Evolutionary conservation across 2,797 vertebrate genomes (phyloP), one percentile per base, ranked within the genome.

Genomic region (Myotis daubentonii): DNA sequence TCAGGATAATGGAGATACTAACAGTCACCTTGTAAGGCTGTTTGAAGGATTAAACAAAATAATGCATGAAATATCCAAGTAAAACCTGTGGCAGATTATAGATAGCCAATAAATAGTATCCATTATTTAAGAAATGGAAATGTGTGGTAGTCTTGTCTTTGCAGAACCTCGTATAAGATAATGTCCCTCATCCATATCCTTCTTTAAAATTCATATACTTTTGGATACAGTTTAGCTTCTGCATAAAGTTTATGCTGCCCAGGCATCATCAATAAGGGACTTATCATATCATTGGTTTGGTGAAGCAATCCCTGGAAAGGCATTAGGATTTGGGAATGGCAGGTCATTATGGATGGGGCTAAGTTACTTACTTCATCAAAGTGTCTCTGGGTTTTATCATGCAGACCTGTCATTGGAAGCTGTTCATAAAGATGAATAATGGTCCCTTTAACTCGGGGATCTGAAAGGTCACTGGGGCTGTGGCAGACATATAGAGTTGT

Each of bases 301-400:
- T 30, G 44, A 80, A 74, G 66, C 92, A 66, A 95, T 96, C 65
- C 72, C 47, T 91, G 83, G 87, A 44, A 96, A 97, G 72, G 51
- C 82, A 89, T 93, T 84, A 79, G 84, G 87, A 71, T 47, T 94
- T 55, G 38, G 96, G 71, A 62, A 28, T 33, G 85, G 91, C 95
- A 91, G 87, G 89, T 93, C 68, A 92, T 96, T 93, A 81, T 86
- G 80, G 33, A 80, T 95, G 75, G 51, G 90, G 65, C 87, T 97
- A 86, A 97, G 94, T 97, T 97, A 44, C 96, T 97, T 93, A 86
- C 96, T 97, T 97, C 96, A 96, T 96, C 80, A 90, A 81, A 62
- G 33, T 94, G 68, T 86, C 78, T 97, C 95, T 89, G 93, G 81
- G 95, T 81, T 91, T 96, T 93, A 93, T 97, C 66, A 88, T 93